phyloP scores from a whole-genome alignment of 1,140 invertebrate species.

The Alviniconcha marisindica region DNA sequence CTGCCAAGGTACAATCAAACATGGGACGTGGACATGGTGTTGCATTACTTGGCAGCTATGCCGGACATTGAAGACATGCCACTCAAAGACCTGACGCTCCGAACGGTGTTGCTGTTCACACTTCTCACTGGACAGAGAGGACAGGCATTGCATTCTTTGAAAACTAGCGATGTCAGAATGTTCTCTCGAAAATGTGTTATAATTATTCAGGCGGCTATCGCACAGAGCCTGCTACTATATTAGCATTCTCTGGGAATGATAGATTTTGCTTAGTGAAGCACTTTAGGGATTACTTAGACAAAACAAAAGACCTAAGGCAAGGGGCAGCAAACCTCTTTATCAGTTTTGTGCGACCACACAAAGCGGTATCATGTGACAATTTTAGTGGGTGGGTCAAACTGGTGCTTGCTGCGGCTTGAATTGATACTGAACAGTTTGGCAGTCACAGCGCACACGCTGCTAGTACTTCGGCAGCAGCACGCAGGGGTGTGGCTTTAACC shows the following conservation, averaged over 20 bases:
- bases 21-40: constrained; percentile 40
- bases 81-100: constrained; percentile 38
- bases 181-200: background rate
- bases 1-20: constrained; percentile 39
- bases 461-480: background rate
- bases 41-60: constrained; percentile 32
- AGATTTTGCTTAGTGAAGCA: background rate
- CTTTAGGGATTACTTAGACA: background rate
- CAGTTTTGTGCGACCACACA: background rate
- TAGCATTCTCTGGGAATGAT: background rate
- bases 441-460: background rate
- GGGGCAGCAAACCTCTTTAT: background rate
- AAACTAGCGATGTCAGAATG: background rate
- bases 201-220: background rate
- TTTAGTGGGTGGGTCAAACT: background rate
- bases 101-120: constrained; percentile 36
- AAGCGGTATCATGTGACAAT: no score
- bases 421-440: no score
- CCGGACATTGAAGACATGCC: background rate
- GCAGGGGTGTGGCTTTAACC: background rate
- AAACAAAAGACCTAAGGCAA: background rate
- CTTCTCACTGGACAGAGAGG: constrained; percentile 19
- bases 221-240: background rate
- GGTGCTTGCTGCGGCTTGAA: no score
- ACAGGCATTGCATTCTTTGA: constrained; percentile 27